A percentile compares a stretch with the other conserved stretches of the same genome.
phyloP scores from a whole-genome alignment of 1,140 invertebrate genomes.

The Diachasmimorpha longicaudata region DNA sequence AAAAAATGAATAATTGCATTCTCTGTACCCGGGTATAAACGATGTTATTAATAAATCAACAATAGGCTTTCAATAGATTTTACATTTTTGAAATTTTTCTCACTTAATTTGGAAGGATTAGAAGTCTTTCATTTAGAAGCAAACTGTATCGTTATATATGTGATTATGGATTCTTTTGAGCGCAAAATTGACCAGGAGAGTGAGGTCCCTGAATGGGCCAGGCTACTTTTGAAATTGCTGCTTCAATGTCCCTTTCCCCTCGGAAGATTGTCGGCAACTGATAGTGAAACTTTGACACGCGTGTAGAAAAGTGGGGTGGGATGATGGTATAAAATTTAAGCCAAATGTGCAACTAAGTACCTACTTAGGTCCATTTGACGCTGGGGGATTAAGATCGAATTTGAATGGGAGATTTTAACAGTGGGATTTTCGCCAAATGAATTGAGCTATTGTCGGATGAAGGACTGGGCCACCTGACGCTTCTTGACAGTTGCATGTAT shows the following conservation, averaged over 20 bases:
- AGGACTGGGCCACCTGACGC: constrained; percentile 53
- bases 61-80: too few species aligned
- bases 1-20: too few species aligned
- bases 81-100: too few species aligned
- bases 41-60: too few species aligned
- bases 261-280: neutral
- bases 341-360: constrained; percentile 64
- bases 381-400: constrained; percentile 52
- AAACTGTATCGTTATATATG: neutral
- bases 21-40: too few species aligned
- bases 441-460: constrained; percentile 59
- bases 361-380: constrained; percentile 56
- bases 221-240: too few species aligned
- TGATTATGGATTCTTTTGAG: too few species aligned
- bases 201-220: too few species aligned
- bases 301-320: neutral
- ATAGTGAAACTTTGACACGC: constrained; percentile 8
- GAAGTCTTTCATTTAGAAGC: too few species aligned
- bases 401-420: constrained; percentile 57
- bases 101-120: too few species aligned
- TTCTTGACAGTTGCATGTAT: neutral
- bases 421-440: constrained; percentile 51
- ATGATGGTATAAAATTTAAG: constrained; percentile 45
- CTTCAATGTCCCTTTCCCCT: neutral
- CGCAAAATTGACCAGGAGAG: too few species aligned